phyloP scores from a whole-genome alignment of 2,888 invertebrate species.

The Hesperia comma region DNA sequence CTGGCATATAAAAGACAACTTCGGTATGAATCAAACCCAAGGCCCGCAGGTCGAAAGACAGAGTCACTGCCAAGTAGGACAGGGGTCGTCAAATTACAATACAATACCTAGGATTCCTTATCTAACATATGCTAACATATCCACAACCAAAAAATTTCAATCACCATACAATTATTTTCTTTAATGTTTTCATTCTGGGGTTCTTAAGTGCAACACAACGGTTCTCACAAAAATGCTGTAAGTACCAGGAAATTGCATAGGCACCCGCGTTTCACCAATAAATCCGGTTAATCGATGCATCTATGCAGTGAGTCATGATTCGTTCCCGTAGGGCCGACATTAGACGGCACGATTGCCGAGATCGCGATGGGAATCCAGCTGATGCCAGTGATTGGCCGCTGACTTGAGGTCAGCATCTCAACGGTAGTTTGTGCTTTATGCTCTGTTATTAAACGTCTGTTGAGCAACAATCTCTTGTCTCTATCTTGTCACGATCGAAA shows the following conservation, averaged over 20 bases:
- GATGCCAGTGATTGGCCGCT: neutral
- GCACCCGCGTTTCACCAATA: neutral
- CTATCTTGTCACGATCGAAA: constrained; percentile 16
- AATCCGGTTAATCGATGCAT: neutral
- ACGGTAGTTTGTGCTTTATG: neutral
- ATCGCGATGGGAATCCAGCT: neutral
- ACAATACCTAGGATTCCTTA: no score
- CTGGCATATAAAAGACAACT: no score
- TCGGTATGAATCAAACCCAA: no score
- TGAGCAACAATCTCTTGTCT: neutral
- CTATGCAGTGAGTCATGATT: neutral
- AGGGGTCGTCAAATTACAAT: no score
- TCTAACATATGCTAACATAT: no score
- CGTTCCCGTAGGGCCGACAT: neutral
- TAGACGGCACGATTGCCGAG: neutral
- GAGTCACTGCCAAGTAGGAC: no score
- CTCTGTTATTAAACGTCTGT: neutral
- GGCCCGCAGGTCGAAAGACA: no score
- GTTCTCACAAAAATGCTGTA: neutral
- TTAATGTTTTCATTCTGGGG: no score
- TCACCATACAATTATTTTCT: no score
- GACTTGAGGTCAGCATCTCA: neutral
- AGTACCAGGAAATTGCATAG: neutral
- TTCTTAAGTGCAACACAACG: no score
- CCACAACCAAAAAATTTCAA: no score